A percentile compares a stretch with the other conserved stretches of the same genome.
Evolutionary conservation across 2,888 invertebrate genomes (phyloP).

Genomic region (Watsonalla binaria): DNA sequence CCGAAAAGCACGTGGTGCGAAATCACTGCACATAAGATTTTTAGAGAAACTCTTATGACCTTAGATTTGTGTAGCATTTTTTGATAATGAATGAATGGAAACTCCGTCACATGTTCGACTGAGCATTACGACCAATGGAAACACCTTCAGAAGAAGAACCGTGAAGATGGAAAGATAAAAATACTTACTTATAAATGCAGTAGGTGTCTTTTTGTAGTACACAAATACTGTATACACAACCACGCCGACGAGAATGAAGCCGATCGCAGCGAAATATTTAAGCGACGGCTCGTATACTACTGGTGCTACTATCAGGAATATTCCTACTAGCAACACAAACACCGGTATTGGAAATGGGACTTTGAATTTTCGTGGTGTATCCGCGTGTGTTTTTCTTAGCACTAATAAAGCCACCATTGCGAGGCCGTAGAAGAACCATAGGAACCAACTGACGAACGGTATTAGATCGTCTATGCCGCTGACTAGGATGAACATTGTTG

Average conservation of each 20-base stretch:
- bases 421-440: constrained; percentile 92
- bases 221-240: constrained; percentile 87
- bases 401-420: constrained; percentile 89
- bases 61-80: no score
- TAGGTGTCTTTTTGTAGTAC: constrained; percentile 82
- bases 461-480: constrained; percentile 88
- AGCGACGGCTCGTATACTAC: constrained; percentile 86
- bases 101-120: no score
- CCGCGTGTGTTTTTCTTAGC: constrained; percentile 83
- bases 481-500: constrained; percentile 83
- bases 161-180: background rate
- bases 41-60: no score
- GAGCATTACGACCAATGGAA: no score
- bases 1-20: no score
- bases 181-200: constrained; percentile 80
- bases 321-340: constrained; percentile 83
- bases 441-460: constrained; percentile 91
- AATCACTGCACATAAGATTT: no score
- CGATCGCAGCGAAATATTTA: constrained; percentile 86
- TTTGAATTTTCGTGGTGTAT: constrained; percentile 84
- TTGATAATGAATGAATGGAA: no score
- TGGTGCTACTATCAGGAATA: constrained; percentile 86
- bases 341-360: constrained; percentile 86
- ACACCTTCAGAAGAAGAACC: no score
- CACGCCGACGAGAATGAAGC: constrained; percentile 84